Base-by-base conservation (phyloP, 2,113 vertebrate species). In the Entomyzon cyanotis region DNA sequence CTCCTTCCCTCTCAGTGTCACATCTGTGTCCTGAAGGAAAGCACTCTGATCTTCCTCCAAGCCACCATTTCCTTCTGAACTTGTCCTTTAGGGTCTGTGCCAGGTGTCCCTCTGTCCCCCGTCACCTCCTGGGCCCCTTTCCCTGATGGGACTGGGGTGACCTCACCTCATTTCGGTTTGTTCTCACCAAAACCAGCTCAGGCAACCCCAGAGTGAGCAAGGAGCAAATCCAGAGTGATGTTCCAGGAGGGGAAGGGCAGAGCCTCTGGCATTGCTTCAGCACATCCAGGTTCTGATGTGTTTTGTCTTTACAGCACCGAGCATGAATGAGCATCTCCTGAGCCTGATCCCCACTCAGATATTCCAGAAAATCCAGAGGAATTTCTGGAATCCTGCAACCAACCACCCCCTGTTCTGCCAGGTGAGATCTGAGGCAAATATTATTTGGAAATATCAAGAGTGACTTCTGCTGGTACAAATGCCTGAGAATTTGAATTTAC, bases 191-290 rank as follows among this genome's bases (percentile, higher is more conserved):
- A 53, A 16, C 25, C 93, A 78, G 50, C 11, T 39, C 33, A 16
- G 0, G 3, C 46, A 53, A 7, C 13, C 39, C 22, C 73, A 37
- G 50, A 7, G 18, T 30, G 44, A 24, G 39, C 33, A 42, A 60
- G 39, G n/a, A 19, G 33, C 50, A 55, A 39, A 9, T 1, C n/a
- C 44, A 28, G 55, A 73, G 23, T 1, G 0, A 1, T 11, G 33
- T 6, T n/a, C 17, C 41, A 21, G 24, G 16, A 53, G 24, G 16
- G 31, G 33, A 22, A 86, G 31, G 55, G 37, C 60, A 78, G 35
- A 88, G 42, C 15, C 52, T 28, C 79, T 31, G 15, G 33, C 10
- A 0, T 42, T 28, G 69, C 70, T 37, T 42, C 11, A 37, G 63
- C 59, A 65, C 15, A 11, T 35, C 25, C 11, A 2, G 0, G 12